Base-by-base conservation (phyloP, 2,888 invertebrate genomes). In the Sericinus montela region DNA sequence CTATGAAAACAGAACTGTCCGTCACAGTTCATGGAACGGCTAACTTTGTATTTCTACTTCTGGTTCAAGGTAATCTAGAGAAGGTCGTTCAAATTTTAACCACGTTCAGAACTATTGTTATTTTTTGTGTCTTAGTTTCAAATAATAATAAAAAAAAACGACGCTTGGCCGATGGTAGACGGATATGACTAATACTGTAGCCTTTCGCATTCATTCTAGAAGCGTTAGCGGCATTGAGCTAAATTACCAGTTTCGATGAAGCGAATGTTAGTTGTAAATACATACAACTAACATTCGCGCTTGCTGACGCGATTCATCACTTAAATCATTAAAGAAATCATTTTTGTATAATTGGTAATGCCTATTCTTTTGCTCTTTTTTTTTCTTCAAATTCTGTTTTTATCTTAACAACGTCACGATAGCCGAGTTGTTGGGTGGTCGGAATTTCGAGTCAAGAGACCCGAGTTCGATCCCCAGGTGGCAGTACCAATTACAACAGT, bases 181-280 rank as follows among this genome's bases (percentile, higher is more conserved):
- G 49, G 50, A 50, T 50, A 13, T 50, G 50, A 50, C 40, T 50
- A 50, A 50, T 39, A 49, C 45, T 36, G 35, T 30, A 32, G 11
- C 32, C 32, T 32, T 32, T n/a, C n/a, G 32, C 11, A 7, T 43
- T 32, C 13, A 9, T 48, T 45, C 35, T 36, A 15, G 45, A 36
- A 4, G 36, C 25, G 36, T 15, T 36, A 29, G 45, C 30, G 37
- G 43, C 38, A 38, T 43, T 37, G 43, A 38, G 34, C 13, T 16
- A 34, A 44, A 34, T 44, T 25, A 13, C 34, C 32, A 8, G 11
- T 37, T 44, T 11, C 7, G 38, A 23, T 38, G 32, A 19, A 15
- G 42, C 15, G 9, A 19, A 5, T n/a, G 14, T 3, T 40, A 11
- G 11, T 7, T 11, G 34, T 40, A 32, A 38, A 25, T 42, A 9